Percentiles rank a stretch among this genome's conserved stretches.
phyloP scores from a whole-genome alignment of 1,140 invertebrate genomes.

The Drosophila mojavensis region DNA sequence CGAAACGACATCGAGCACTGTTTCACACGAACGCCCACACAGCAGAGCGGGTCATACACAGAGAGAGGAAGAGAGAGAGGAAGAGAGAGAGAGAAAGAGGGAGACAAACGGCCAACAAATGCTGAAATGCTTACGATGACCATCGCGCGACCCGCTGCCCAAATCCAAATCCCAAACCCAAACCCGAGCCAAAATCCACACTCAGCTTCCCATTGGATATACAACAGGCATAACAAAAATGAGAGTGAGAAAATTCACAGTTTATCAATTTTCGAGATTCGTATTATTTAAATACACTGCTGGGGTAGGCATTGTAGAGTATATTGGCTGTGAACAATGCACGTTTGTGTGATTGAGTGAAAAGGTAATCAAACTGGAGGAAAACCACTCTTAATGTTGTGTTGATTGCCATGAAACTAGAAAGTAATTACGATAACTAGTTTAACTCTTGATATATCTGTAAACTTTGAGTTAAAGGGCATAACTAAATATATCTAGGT shows the following conservation, averaged over 20 bases:
- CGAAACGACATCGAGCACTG: slow-evolving; percentile 54
- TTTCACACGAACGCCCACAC: slow-evolving; percentile 79
- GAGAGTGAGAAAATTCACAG: slow-evolving; percentile 65
- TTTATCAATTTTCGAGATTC: slow-evolving; percentile 75
- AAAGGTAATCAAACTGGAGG: not conserved
- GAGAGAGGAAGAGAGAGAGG: not conserved
- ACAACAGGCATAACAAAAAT: slow-evolving; percentile 41
- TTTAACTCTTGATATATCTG: no score
- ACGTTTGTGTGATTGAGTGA: not conserved
- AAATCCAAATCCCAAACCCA: slow-evolving; percentile 10
- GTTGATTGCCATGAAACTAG: no score
- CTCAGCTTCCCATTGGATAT: slow-evolving; percentile 7
- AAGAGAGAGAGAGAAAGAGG: slow-evolving; percentile 11
- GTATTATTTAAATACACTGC: slow-evolving; percentile 14
- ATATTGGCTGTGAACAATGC: not conserved
- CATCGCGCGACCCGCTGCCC: slow-evolving; percentile 41
- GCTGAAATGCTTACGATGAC: slow-evolving; percentile 57
- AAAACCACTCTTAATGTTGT: not conserved
- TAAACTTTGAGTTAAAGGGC: no score
- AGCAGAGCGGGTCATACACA: slow-evolving; percentile 1
- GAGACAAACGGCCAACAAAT: slow-evolving; percentile 22
- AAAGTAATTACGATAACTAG: no score
- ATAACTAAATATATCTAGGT: no score
- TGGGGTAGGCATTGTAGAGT: not conserved
- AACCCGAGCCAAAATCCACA: slow-evolving; percentile 1